phyloP scores from a whole-genome alignment of 2,113 vertebrate genomes.

The Orcinus orca region DNA sequence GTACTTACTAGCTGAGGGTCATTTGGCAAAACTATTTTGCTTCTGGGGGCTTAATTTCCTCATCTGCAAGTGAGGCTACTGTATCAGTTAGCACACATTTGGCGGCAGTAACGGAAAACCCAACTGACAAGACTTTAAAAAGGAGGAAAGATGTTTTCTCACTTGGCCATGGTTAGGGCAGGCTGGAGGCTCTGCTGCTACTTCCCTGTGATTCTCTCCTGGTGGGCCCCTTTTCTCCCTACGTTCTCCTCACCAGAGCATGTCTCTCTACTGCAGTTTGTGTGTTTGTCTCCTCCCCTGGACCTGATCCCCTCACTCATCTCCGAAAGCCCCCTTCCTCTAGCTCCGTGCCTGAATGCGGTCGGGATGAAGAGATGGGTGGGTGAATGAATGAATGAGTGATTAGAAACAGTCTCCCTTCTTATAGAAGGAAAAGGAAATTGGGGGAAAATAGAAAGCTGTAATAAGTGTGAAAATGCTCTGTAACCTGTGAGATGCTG shows the following conservation, averaged over 20 bases:
- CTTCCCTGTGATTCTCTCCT: background rate
- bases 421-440: background rate
- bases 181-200: background rate
- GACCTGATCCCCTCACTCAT: background rate
- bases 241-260: background rate
- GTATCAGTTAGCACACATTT: background rate
- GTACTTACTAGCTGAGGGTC: background rate
- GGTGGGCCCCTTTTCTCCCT: background rate
- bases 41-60: background rate
- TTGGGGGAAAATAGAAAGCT: background rate
- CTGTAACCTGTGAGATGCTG: background rate
- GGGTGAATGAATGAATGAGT: background rate
- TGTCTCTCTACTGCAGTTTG: background rate
- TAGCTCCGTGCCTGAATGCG: background rate
- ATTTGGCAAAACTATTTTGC: background rate
- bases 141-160: background rate
- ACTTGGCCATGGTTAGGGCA: no score
- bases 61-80: background rate
- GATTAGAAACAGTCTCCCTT: background rate
- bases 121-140: background rate
- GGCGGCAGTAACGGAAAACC: background rate
- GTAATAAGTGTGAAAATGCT: conserved; percentile 28
- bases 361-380: background rate
- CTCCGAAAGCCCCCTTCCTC: background rate
- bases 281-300: no score